Evolutionary conservation across 2,888 invertebrate genomes (phyloP).

Genomic region (Yponomeuta malinellus): DNA sequence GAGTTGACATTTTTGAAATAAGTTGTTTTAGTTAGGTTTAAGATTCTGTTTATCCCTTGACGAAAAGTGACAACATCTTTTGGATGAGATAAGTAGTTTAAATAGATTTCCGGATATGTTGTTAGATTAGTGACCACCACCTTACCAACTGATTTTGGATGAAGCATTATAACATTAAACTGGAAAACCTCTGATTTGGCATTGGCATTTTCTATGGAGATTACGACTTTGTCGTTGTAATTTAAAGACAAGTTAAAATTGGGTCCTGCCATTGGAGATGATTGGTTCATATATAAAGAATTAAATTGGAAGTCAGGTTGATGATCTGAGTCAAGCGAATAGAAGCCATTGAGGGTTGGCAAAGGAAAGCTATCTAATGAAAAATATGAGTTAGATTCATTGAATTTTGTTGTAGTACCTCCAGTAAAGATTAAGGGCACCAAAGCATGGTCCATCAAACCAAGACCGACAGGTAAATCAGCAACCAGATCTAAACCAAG

Average conservation of each 20-base stretch:
- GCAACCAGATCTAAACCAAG: conserved; percentile 13
- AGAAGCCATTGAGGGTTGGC: background rate
- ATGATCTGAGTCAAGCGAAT: background rate
- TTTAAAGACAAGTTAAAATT: background rate
- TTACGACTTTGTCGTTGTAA: conserved; percentile 2
- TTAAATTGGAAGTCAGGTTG: background rate
- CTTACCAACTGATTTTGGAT: conserved; percentile 12
- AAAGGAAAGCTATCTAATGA: background rate
- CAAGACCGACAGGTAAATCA: conserved; percentile 18
- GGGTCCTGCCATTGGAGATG: background rate
- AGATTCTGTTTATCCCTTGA: no score
- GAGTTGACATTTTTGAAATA: conserved; percentile 7
- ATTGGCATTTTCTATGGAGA: background rate
- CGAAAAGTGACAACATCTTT: background rate
- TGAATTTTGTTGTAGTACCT: no score
- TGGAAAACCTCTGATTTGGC: background rate
- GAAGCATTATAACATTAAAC: background rate
- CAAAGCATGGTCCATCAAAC: conserved; percentile 17
- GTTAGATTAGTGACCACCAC: background rate
- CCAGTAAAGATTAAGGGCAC: conserved; percentile 16
- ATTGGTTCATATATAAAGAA: background rate
- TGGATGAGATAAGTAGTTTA: background rate
- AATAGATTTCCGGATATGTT: conserved; percentile 1
- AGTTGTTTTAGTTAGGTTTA: conserved; percentile 13
- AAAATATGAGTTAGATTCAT: background rate